Base-by-base conservation (phyloP, 2,113 vertebrate species). In the Dicaeum eximium region DNA sequence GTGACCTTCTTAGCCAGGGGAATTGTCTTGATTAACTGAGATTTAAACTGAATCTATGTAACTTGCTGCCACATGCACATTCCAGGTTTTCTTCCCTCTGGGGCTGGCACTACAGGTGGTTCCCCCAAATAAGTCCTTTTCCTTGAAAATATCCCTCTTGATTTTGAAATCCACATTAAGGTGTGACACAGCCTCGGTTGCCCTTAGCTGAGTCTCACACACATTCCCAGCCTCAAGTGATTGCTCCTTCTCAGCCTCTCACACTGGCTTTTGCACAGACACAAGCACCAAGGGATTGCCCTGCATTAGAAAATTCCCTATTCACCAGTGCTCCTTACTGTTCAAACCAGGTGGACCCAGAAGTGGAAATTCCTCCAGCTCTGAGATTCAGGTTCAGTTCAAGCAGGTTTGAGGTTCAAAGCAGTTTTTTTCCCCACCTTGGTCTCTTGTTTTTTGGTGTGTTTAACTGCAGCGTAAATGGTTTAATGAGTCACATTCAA, bases 401-500 rank as follows among this genome's bases (percentile, higher is more conserved):
- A 72, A 88, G 56, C 20, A 74, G 31, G n/a, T 90, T 61, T 77
- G 40, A 57, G 17, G 70, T 67, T 80, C 65, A 77, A 80, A 71
- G 47, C 4, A 77, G 28, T 54, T 27, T 72, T 72, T 77, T 73
- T 37, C 3, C 35, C 38, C 67, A 71, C 83, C 24, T 31, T 11
- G 4, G 13, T 50, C 31, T 75, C 58, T 80, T 48, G 38, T 9
- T 80, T 83, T 45, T 25, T 25, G 66, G 48, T 44, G 27, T 35
- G 27, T 51, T 85, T 81, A 88, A 87, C 25, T 71, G 61, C 19
- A 2, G 44, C 38, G 45, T 56, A 90, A 95, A 93, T 61, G 61
- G 62, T 80, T 74, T 93, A 93, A 91, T 82, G 71, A 88, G 83
- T 94, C 75, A 74, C 53, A 67, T 33, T 40, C 72, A 53, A 13